These are phyloP conservation scores for Pardalotus punctatus DNA, from an alignment of 2,113 vertebrate species.

Conservation along the genomic window DNA sequence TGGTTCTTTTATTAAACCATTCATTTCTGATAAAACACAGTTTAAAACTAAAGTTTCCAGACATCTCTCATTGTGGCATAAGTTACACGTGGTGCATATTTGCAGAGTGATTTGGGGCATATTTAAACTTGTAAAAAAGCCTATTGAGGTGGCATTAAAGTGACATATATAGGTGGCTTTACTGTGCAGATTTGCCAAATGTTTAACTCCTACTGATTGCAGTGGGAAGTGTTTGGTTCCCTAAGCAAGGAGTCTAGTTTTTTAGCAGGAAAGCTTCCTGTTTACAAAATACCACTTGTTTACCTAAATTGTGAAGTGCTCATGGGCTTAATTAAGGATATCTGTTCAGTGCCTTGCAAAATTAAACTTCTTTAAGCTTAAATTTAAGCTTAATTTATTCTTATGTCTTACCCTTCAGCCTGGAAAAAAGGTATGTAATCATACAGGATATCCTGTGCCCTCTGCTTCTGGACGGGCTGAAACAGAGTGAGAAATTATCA, in stretches of 20 bases:
- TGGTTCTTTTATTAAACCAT: background rate
- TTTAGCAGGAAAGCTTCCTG: background rate
- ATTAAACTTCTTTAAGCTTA: background rate
- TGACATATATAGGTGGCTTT: background rate
- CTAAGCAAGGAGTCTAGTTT: background rate
- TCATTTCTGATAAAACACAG: background rate
- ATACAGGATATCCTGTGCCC: background rate
- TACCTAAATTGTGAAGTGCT: background rate
- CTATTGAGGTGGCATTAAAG: background rate
- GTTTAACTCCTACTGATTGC: background rate
- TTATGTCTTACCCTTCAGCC: background rate
- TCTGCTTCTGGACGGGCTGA: background rate
- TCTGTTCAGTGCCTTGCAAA: background rate
- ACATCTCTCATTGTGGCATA: background rate
- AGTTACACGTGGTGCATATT: background rate
- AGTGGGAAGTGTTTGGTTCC: background rate
- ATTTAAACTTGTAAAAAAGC: background rate
- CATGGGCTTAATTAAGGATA: background rate
- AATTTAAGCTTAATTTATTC: background rate
- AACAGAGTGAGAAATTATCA: background rate
- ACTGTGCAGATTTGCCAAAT: background rate
- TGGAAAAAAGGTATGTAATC: background rate
- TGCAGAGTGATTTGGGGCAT: background rate
- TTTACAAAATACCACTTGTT: background rate
- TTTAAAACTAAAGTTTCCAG: slow-evolving; percentile 2